phyloP scores from a whole-genome alignment of 2,113 vertebrate genomes.

The Bostrychus sinensis region DNA sequence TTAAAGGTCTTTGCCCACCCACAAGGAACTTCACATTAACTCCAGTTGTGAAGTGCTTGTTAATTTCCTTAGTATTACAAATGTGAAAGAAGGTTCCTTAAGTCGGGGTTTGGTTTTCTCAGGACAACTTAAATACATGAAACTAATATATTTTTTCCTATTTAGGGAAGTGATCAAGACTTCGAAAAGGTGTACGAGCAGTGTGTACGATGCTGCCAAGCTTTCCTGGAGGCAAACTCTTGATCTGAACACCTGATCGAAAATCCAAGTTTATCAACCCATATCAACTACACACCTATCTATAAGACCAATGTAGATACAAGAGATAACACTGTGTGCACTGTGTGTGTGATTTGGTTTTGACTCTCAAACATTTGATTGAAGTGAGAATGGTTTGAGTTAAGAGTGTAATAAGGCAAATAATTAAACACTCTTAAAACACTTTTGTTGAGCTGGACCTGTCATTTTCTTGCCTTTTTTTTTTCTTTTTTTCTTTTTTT shows the following conservation, averaged over 20 bases:
- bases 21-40: no score
- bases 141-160: neutral
- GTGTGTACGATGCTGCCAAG: constrained; percentile 86
- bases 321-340: constrained; percentile 23
- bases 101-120: neutral
- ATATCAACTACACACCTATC: constrained; percentile 11
- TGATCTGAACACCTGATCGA: constrained; percentile 55
- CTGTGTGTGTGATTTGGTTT: neutral
- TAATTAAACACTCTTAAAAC: neutral
- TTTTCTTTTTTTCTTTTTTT: neutral
- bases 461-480: neutral
- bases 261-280: constrained; percentile 5
- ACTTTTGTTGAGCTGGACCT: neutral
- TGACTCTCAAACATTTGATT: neutral
- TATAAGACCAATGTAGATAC: neutral
- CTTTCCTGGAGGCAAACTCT: constrained; percentile 80
- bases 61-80: neutral
- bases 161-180: constrained; percentile 86
- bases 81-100: neutral
- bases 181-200: constrained; percentile 90
- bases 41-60: neutral
- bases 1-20: neutral
- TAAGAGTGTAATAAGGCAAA: neutral
- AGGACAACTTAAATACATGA: neutral
- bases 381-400: neutral